Evolutionary conservation across 2,888 invertebrate genomes (phyloP), one percentile per base, ranked within the genome.

Genomic region (Smittia sp.): DNA sequence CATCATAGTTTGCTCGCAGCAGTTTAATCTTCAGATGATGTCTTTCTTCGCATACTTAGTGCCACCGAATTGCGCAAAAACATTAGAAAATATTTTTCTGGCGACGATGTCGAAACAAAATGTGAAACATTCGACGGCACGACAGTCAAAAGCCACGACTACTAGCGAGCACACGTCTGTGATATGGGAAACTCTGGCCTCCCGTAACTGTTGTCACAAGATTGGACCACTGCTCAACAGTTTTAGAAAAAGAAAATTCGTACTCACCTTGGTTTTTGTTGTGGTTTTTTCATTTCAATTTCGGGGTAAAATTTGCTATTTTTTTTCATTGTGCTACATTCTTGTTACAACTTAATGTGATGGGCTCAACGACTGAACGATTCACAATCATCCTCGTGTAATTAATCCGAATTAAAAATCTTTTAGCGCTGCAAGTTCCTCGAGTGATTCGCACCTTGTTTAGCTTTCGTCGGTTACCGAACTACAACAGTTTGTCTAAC

Each of bases 271-370:
- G 69, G 69, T 54, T 69, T 69, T 27, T 69, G 63, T 63, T 63
- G 69, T 69, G 69, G 69, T 27, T 69, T 69, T 69, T 69, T 69
- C 69, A 69, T 69, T 54, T 69, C 69, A 69, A 69, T 69, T 54
- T 69, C 69, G 25, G 69, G 32, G 27, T 54, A 69, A 32, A 69
- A 69, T 69, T 69, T 69, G 20, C 52, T 69, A 69, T 69, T 69
- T 18, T 69, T 69, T 69, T 69, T 69, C 69, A 69, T 69, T 69
- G 52, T 69, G 69, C 69, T 69, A 69, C 69, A 69, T 69, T 69
- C 25, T 69, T 69, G 52, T 25, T 69, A 69, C 52, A 32, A 15
- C 69, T 15, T 52, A 27, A 69, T 54, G 41, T 69, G 52, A 13
- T 69, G 24, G 24, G 15, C 25, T 54, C 54, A 54, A 69, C 54